Conservation (phyloP, 2,888 invertebrate genomes). For the Nymphalis c-album region DNA sequence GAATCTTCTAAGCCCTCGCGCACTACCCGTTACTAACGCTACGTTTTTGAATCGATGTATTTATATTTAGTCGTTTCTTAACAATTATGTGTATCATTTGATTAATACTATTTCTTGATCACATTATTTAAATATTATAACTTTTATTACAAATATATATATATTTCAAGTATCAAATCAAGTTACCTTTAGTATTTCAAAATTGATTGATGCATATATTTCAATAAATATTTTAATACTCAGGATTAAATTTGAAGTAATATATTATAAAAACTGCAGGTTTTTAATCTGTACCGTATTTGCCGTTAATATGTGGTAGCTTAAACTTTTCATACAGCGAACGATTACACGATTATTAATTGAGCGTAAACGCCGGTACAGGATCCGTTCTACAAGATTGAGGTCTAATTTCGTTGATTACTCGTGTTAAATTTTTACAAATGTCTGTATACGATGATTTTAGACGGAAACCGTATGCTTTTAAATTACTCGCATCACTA, state of each 20-base stretch:
- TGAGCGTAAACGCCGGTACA: constrained; percentile 65
- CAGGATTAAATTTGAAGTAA: too few relatives aligned
- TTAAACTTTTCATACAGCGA: constrained; percentile 24
- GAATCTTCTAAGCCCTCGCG: constrained; percentile 47
- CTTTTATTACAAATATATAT: too few relatives aligned
- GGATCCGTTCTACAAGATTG: constrained; percentile 47
- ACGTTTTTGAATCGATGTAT: constrained; percentile 5
- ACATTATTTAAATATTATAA: too few relatives aligned
- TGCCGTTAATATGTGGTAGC: constrained; percentile 15
- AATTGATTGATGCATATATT: too few relatives aligned
- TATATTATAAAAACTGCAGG: too few relatives aligned
- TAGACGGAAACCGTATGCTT: not conserved
- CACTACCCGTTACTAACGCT: constrained; percentile 22
- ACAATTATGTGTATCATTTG: too few relatives aligned
- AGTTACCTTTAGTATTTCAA: too few relatives aligned
- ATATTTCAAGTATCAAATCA: too few relatives aligned
- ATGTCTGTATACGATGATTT: not conserved
- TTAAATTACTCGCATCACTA: not conserved
- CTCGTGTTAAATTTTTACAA: constrained; percentile 26
- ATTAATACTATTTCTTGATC: too few relatives aligned
- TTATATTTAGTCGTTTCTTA: too few relatives aligned
- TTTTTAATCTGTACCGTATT: constrained; percentile 11
- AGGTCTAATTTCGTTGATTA: constrained; percentile 46
- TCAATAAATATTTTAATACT: too few relatives aligned
- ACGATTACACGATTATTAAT: constrained; percentile 65